Evolutionary conservation across 1,140 invertebrate genomes (phyloP).

Genomic region (Melitaea cinxia): DNA sequence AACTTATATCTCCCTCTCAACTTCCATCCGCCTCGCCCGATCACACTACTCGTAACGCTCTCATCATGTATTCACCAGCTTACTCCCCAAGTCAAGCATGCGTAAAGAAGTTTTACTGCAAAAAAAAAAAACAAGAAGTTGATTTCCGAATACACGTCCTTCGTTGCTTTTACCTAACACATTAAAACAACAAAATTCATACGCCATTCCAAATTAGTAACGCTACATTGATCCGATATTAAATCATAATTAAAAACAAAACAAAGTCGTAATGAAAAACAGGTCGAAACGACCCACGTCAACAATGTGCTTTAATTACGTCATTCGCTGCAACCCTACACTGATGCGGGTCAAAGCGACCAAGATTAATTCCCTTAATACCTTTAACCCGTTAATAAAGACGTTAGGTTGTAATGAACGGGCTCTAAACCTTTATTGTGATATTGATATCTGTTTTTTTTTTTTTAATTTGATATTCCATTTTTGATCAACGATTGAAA

Average conservation of each 20-base stretch:
- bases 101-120: no score
- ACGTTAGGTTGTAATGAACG: neutral
- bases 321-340: constrained; percentile 10
- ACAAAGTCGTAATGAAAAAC: neutral
- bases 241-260: constrained; percentile 3
- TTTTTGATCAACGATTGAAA: neutral
- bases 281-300: constrained; percentile 25
- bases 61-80: no score
- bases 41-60: no score
- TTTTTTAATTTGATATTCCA: neutral
- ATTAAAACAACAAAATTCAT: neutral
- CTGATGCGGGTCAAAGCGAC: constrained; percentile 32
- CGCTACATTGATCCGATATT: neutral
- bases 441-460: neutral
- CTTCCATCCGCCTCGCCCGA: no score
- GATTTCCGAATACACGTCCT: no score
- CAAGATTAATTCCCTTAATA: constrained; percentile 24
- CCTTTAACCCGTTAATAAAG: constrained; percentile 13
- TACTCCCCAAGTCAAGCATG: no score
- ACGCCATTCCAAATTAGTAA: neutral
- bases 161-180: no score
- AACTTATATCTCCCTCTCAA: no score
- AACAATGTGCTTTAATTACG: constrained; percentile 37
- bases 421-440: neutral
- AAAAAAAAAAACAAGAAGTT: no score